Base-by-base conservation (phyloP, 2,113 vertebrate species). In the Melozone crissalis region DNA sequence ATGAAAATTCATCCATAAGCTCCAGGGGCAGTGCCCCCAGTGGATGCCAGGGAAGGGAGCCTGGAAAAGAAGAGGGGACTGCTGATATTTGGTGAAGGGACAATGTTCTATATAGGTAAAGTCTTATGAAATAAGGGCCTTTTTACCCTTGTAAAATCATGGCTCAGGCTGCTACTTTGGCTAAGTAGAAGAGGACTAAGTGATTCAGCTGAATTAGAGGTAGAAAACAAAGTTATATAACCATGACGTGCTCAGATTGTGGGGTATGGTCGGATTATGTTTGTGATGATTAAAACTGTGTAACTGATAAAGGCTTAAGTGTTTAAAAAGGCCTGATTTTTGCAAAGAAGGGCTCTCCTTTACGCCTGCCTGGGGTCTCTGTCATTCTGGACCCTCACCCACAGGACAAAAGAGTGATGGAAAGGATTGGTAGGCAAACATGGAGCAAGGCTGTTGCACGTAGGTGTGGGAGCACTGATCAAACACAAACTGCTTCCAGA, bases 371-470 rank as follows among this genome's bases (percentile, higher is more conserved):
- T 57, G 39, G 17, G 7, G 13, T 11, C 20, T 28, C 9, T 15
- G 14, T 11, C 27, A 4, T 20, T 43, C 7, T 5, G 19, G 62
- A 57, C 18, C 39, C 39, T n/a, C 52, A 73, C 9, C 39, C 24
- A 15, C 8, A 16, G 54, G 54, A 57, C 31, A 90, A 67, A 67
- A 20, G 39, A 89, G n/a, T 21, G 31, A 72, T 23, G 16, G 54
- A 63, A 73, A 73, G 28, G 71, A 16, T 13, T 0, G 0, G 19
- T 5, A 17, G 15, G 44, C 55, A 69, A 22, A 31, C 0, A 1
- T 46, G 44, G 54, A 55, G 22, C 22, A 51, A 18, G 7, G 24
- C 10, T 63, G 12, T n/a, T 58, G 55, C 37, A 22, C 3, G 0
- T 5, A 4, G 2, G 3, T 33, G 54, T 80, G 39, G 44, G 54